phyloP scores from a whole-genome alignment of 2,113 vertebrate genomes.

The Brachypodius melanocephalos region DNA sequence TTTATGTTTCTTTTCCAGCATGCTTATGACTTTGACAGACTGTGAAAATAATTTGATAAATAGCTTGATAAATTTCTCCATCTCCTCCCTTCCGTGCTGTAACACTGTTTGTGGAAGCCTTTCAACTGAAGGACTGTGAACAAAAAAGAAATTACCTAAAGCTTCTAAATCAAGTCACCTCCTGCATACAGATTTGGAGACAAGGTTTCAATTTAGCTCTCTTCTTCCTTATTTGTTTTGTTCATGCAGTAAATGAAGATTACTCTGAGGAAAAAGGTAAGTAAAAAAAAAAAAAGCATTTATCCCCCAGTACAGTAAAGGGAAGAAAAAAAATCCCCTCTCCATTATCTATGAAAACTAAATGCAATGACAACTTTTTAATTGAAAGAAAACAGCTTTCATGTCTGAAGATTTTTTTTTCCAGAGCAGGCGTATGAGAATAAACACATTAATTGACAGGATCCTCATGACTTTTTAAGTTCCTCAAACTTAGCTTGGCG shows the following conservation, averaged over 20 bases:
- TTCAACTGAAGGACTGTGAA: constrained; percentile 36
- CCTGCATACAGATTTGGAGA: constrained; percentile 44
- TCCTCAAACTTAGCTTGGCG: constrained; percentile 67
- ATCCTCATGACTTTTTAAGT: constrained; percentile 71
- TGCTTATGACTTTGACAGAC: constrained; percentile 28
- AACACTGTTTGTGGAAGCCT: constrained; percentile 15
- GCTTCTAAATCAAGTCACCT: constrained; percentile 48
- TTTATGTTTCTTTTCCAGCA: not conserved
- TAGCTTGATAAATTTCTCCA: constrained; percentile 50
- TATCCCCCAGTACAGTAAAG: not conserved
- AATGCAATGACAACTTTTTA: constrained; percentile 64
- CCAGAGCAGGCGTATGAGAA: constrained; percentile 24
- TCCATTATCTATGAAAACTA: constrained; percentile 68
- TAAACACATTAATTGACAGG: constrained; percentile 78
- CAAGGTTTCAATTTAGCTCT: constrained; percentile 44
- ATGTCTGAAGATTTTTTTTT: constrained; percentile 67
- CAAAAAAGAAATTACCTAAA: constrained; percentile 54
- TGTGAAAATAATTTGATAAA: constrained; percentile 55
- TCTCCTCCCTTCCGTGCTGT: constrained; percentile 20
- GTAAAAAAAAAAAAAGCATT: not conserved
- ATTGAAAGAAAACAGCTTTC: constrained; percentile 62
- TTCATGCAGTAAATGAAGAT: constrained; percentile 19
- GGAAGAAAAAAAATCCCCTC: not conserved
- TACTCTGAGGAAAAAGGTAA: not conserved
- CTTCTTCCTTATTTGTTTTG: not conserved